These are phyloP conservation scores for Henricia sp. DNA, from an alignment of 53 echinoderm and acorn worm genomes.

Conservation along the genomic window DNA sequence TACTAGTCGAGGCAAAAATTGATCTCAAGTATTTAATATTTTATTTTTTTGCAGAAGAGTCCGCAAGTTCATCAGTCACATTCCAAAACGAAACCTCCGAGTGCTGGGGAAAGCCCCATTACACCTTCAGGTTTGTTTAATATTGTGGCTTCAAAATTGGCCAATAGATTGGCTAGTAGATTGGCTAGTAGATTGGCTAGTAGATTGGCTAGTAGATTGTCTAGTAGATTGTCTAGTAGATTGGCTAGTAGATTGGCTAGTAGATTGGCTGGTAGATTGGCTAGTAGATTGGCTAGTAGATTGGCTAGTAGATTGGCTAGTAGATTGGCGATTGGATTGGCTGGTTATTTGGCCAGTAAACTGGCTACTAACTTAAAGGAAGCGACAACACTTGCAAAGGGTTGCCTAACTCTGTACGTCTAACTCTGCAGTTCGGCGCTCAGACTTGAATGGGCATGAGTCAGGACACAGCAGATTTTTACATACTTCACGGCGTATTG, in stretches of 20 bases:
- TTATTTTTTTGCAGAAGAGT: not conserved
- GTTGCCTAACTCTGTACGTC: no score
- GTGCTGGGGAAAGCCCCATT: conserved; percentile 15
- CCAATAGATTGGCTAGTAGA: not conserved
- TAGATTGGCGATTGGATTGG: no score
- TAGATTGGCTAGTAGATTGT: no score
- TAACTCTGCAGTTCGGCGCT: no score
- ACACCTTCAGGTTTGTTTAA: conserved; percentile 29
- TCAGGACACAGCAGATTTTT: no score
- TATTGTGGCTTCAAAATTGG: no score
- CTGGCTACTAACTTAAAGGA: not conserved
- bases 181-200: not conserved
- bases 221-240: no score
- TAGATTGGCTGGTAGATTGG: no score
- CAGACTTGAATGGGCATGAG: no score
- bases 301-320: not conserved
- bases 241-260: no score
- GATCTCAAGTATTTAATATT: not conserved
- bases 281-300: not conserved
- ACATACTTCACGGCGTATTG: no score
- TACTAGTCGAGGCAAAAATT: not conserved
- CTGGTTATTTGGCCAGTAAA: not conserved
- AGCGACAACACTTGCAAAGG: no score
- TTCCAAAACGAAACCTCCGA: not conserved
- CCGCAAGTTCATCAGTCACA: not conserved